phyloP scores from a whole-genome alignment of 1,140 invertebrate genomes.

The Bombus difficillimus region DNA sequence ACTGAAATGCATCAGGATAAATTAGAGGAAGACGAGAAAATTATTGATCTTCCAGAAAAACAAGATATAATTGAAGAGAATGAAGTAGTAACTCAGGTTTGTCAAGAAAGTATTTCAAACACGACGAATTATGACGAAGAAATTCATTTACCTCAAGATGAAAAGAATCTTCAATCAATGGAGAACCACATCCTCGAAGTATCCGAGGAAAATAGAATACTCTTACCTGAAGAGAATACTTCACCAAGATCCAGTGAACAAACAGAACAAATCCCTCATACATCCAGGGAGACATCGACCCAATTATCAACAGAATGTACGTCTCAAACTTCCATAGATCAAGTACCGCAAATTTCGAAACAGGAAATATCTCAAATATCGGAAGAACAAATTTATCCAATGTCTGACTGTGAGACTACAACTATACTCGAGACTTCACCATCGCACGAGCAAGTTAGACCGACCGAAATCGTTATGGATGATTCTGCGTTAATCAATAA shows the following conservation, averaged over 20 bases:
- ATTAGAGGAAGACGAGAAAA: constrained; percentile 55
- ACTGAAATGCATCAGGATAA: constrained; percentile 56
- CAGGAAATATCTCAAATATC: constrained; percentile 71
- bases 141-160: constrained; percentile 43
- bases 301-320: constrained; percentile 66
- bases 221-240: constrained; percentile 73
- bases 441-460: constrained; percentile 58
- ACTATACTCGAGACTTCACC: constrained; percentile 65
- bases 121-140: constrained; percentile 47
- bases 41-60: constrained; percentile 50
- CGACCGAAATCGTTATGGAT: constrained; percentile 65
- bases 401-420: constrained; percentile 71
- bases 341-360: constrained; percentile 69
- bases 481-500: constrained; percentile 64
- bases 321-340: constrained; percentile 67
- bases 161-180: constrained; percentile 49
- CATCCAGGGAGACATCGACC: constrained; percentile 59
- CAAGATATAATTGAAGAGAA: constrained; percentile 36
- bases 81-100: constrained; percentile 42
- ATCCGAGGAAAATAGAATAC: constrained; percentile 67
- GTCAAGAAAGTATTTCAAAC: constrained; percentile 50
- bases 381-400: constrained; percentile 73
- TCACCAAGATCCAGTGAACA: constrained; percentile 65
- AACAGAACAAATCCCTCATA: constrained; percentile 67
- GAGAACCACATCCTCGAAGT: constrained; percentile 58